Evolutionary conservation across 1,140 invertebrate species (phyloP).

Genomic region (Brachionus paranguensis): DNA sequence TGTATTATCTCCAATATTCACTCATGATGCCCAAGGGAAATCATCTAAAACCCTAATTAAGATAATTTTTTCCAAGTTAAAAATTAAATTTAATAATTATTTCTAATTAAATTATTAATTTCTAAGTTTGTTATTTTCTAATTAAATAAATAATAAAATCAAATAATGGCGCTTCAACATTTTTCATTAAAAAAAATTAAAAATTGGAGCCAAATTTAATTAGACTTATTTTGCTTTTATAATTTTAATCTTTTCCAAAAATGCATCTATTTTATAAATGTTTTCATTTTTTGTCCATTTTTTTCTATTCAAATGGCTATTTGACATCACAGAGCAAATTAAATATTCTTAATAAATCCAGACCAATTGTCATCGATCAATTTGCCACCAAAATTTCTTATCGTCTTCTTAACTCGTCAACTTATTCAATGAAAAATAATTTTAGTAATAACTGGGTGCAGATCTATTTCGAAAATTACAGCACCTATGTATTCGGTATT

Average conservation of each 20-base stretch:
- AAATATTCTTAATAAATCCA: neutral
- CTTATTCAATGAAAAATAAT: neutral
- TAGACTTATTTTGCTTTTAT: neutral
- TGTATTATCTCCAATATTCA: too few relatives aligned
- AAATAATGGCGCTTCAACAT: neutral
- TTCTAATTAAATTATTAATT: too few relatives aligned
- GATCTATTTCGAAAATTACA: conserved; percentile 8
- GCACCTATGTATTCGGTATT: neutral
- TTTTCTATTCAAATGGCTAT: neutral
- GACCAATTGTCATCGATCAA: neutral
- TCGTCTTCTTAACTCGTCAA: neutral
- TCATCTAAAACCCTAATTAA: too few relatives aligned
- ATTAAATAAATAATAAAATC: neutral
- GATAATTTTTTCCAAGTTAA: too few relatives aligned
- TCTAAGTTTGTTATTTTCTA: too few relatives aligned
- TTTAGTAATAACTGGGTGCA: neutral
- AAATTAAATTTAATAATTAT: too few relatives aligned
- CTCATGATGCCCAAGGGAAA: too few relatives aligned
- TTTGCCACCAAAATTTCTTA: neutral
- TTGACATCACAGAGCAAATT: neutral
- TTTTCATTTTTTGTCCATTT: neutral
- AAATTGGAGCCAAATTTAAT: neutral
- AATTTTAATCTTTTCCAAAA: neutral
- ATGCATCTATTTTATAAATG: neutral
- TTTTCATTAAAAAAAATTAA: neutral